Evolutionary conservation across 2,888 invertebrate genomes (phyloP).

Genomic region (Watsonalla cultraria): DNA sequence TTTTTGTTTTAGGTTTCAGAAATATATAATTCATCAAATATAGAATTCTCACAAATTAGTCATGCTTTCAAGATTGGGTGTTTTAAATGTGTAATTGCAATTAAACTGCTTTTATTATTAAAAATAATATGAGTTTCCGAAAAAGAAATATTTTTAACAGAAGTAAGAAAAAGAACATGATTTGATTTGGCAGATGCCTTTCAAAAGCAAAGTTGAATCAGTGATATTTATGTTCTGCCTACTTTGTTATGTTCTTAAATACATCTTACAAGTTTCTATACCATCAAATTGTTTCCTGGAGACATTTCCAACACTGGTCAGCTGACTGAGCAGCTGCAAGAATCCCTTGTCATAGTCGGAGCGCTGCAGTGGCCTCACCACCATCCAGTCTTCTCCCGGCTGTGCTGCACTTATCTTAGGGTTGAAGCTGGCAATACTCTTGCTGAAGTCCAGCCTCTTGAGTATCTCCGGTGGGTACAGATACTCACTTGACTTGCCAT

Average conservation of each 20-base stretch:
- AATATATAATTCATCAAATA: too few relatives aligned
- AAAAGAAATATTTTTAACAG: too few relatives aligned
- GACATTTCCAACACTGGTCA: slow-evolving; percentile 91
- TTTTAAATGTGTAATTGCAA: too few relatives aligned
- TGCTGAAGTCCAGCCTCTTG: slow-evolving; percentile 81
- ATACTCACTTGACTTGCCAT: slow-evolving; percentile 61
- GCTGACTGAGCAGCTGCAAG: slow-evolving; percentile 86
- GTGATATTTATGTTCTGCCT: too few relatives aligned
- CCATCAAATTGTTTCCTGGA: slow-evolving; percentile 88
- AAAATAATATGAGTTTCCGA: too few relatives aligned
- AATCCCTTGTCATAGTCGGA: slow-evolving; percentile 92
- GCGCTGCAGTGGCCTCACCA: slow-evolving; percentile 87
- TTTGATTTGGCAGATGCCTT: too few relatives aligned
- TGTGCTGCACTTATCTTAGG: slow-evolving; percentile 83
- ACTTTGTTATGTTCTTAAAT: background rate
- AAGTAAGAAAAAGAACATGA: too few relatives aligned
- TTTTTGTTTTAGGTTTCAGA: too few relatives aligned
- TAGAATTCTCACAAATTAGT: too few relatives aligned
- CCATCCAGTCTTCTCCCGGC: slow-evolving; percentile 87
- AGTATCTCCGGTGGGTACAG: slow-evolving; percentile 84
- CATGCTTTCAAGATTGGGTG: too few relatives aligned
- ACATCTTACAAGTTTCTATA: slow-evolving; percentile 56
- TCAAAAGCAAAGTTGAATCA: too few relatives aligned
- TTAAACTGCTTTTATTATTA: too few relatives aligned
- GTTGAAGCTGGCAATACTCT: slow-evolving; percentile 81